Conservation (phyloP, 2,113 vertebrate species). For the Hemiscyllium ocellatum region DNA sequence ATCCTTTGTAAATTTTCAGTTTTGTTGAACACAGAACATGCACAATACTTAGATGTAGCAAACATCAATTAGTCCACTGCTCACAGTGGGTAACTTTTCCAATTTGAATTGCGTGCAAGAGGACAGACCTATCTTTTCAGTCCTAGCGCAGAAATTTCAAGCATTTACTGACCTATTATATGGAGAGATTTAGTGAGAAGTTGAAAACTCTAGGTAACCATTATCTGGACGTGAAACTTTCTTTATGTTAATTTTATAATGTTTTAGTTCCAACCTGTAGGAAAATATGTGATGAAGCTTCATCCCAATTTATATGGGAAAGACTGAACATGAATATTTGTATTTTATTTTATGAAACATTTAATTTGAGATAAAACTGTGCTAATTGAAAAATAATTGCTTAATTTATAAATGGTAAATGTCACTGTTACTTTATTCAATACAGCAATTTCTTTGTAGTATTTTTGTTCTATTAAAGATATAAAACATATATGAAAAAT, state of each 20-base stretch:
- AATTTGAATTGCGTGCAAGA: background rate
- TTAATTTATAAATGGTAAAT: background rate
- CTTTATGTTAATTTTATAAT: background rate
- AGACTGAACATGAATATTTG: background rate
- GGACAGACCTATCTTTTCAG: background rate
- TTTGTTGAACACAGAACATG: background rate
- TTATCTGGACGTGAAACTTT: background rate
- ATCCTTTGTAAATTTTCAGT: background rate
- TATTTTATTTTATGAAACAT: background rate
- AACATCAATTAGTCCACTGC: background rate
- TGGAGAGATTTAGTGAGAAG: background rate
- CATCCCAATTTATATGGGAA: background rate
- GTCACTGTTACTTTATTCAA: background rate
- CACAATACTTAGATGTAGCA: background rate
- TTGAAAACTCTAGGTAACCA: background rate
- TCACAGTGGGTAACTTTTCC: background rate
- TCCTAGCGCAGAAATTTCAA: background rate
- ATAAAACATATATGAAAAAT: background rate
- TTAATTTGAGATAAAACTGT: conserved; percentile 1
- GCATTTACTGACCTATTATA: background rate
- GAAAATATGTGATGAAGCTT: background rate
- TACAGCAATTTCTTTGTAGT: background rate
- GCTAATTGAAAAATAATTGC: background rate
- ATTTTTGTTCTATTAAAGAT: background rate
- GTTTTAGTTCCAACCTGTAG: background rate